Evolutionary conservation across 1,140 invertebrate genomes (phyloP), one percentile per base, ranked within the genome.

Genomic region (Drosophila pruinosa): DNA sequence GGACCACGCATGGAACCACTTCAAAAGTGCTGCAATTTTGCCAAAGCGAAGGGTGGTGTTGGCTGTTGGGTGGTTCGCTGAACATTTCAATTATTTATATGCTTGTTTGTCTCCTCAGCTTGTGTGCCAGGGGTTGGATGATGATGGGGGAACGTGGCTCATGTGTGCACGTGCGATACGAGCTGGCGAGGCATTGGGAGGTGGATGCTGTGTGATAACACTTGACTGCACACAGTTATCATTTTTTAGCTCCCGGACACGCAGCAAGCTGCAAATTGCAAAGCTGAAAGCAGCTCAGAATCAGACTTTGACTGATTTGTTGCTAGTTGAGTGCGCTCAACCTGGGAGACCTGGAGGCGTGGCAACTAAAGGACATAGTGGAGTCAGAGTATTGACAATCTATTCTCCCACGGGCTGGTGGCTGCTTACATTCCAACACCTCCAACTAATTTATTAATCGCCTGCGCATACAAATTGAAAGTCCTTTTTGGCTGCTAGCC

Each of bases 51-150:
- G 58, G 48, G 24, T 41, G 38, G 43, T 12, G 45, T 21, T 6
- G 41, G n/a, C 14, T 5, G 6, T 14, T 15, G 54, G 22, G 41
- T 48, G 31, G 28, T 28, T 69, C 43, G 47, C 26, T 72, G 73
- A 88, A 86, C 82, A 86, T 86, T 86, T 86, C 82, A 86, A 86
- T 86, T 86, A 86, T 86, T 86, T 86, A 86, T 86, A 78, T 82
- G 82, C 82, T 88, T 82, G 78, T 75, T 88, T 81, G 82, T 86
- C 69, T 39, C 54, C 39, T 43, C 43, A 57, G 21, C 47, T 22
- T 14, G 22, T 31, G 14, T 15, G 34, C 22, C 8, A 24, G n/a
- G 3, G 21, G 28, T 6, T 39, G 14, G 22, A n/a, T n/a, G n/a
- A n/a, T n/a, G n/a, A n/a, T n/a, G n/a, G n/a, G n/a, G n/a, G n/a